Percentiles rank a stretch among this genome's conserved stretches.
These are phyloP conservation scores for Calidris pygmaea DNA, from an alignment of 2,113 vertebrate genomes.

Conservation along the genomic window DNA sequence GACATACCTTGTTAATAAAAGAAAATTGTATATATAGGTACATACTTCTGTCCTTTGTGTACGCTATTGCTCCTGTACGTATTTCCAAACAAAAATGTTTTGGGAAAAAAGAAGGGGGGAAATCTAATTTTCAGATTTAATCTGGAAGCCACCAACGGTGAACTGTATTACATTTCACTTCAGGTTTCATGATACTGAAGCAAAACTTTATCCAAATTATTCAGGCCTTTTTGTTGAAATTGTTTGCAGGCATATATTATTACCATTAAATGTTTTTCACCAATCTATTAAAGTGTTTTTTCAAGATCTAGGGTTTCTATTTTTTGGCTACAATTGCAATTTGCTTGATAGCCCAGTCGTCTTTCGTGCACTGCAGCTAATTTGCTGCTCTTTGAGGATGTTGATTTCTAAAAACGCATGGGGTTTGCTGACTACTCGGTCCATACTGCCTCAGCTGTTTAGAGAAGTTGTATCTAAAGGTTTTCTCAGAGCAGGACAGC, in stretches of 20 bases:
- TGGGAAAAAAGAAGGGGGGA: background rate
- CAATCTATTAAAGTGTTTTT: background rate
- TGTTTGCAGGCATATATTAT: background rate
- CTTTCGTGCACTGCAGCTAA: background rate
- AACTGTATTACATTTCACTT: background rate
- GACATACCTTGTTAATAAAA: slow-evolving; percentile 77
- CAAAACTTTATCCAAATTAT: background rate
- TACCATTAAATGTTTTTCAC: background rate
- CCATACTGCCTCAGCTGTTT: background rate
- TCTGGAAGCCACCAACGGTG: background rate
- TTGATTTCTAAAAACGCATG: background rate
- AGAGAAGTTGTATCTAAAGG: background rate
- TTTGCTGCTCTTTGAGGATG: background rate
- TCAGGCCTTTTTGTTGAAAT: background rate
- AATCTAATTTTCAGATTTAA: background rate
- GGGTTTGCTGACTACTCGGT: background rate
- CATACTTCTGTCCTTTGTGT: background rate
- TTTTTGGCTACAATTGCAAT: background rate
- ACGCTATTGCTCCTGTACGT: rapidly evolving
- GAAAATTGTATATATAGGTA: slow-evolving; percentile 66
- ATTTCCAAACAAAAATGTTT: background rate
- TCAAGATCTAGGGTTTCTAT: background rate
- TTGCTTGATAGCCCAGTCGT: background rate
- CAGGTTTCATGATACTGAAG: background rate
- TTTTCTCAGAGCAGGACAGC: background rate